These are phyloP conservation scores for Microctenopoma lineatum DNA, from an alignment of 2,797 vertebrate species.

Conservation along the genomic window DNA sequence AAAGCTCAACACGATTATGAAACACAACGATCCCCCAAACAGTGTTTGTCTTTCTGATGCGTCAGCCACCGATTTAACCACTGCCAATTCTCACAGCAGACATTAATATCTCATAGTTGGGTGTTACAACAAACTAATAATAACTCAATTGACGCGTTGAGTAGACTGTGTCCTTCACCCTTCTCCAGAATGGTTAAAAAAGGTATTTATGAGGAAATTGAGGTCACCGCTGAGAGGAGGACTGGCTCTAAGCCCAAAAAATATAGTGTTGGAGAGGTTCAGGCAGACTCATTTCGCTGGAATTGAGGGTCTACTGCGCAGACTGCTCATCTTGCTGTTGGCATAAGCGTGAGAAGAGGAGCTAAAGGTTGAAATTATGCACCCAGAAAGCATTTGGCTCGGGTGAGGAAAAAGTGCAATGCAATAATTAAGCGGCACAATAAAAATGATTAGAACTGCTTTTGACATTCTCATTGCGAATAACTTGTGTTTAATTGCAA, in stretches of 20 bases:
- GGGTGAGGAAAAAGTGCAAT: conserved; percentile 75
- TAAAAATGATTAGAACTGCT: conserved; percentile 90
- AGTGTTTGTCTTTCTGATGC: conserved; percentile 13
- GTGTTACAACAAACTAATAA: conserved; percentile 66
- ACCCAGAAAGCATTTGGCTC: conserved; percentile 82
- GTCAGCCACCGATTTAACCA: conserved; percentile 39
- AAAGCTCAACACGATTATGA: conserved; percentile 6
- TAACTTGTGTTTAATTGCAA: conserved; percentile 88
- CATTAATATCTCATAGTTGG: conserved; percentile 66
- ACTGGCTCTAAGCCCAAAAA: conserved; percentile 75
- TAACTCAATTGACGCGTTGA: conserved; percentile 72
- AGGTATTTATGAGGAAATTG: conserved; percentile 80
- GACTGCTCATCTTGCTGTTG: conserved; percentile 79
- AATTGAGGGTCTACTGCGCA: conserved; percentile 66
- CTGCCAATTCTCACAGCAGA: conserved; percentile 49
- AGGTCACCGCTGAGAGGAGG: conserved; percentile 73
- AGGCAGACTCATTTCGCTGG: conserved; percentile 68
- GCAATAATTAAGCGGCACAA: conserved; percentile 86
- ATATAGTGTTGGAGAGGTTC: conserved; percentile 73
- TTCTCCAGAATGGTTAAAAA: conserved; percentile 61
- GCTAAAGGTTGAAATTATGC: conserved; percentile 84
- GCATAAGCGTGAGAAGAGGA: conserved; percentile 74
- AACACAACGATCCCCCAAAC: conserved; percentile 15
- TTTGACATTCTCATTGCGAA: conserved; percentile 87
- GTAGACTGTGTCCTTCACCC: conserved; percentile 74